Percentiles rank a stretch among this genome's conserved stretches.
Evolutionary conservation across 2,888 invertebrate species (phyloP).

Genomic region (Caenorhabditis macrosperma): DNA sequence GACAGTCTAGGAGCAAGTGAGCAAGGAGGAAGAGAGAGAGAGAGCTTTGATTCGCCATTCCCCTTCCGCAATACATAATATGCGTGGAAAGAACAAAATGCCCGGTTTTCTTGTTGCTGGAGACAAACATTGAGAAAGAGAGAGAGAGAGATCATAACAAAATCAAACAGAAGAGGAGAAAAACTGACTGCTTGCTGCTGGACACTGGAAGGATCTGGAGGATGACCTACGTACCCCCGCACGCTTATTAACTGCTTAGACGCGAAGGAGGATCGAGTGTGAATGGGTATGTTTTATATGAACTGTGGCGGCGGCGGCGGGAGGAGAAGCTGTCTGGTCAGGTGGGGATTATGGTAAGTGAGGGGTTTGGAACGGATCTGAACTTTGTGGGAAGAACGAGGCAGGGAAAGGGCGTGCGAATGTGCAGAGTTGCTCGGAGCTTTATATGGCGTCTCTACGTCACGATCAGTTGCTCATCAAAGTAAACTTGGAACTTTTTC

Average conservation of each 20-base stretch:
- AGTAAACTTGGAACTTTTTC: no score
- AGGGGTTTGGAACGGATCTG: conserved; percentile 16
- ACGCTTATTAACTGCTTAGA: conserved; percentile 53
- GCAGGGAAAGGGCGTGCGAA: not conserved
- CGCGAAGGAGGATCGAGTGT: conserved; percentile 23
- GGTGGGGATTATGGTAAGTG: conserved; percentile 50
- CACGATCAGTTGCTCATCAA: no score
- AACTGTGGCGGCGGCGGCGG: not conserved
- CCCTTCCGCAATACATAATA: conserved; percentile 3
- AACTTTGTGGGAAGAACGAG: not conserved
- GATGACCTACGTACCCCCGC: not conserved
- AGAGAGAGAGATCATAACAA: conserved; percentile 43
- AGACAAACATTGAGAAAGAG: conserved; percentile 24
- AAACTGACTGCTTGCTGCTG: conserved; percentile 2
- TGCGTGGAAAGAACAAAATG: conserved; percentile 35
- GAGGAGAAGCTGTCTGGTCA: conserved; percentile 32
- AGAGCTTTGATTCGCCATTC: not conserved
- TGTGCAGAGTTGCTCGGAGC: not conserved
- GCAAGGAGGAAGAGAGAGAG: not conserved
- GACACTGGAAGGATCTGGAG: not conserved
- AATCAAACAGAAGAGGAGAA: conserved; percentile 36
- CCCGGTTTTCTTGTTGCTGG: conserved; percentile 29
- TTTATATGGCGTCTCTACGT: no score
- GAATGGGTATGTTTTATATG: conserved; percentile 30
- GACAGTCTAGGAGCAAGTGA: not conserved